Conservation (phyloP, 2,888 invertebrate species). For the Marasmarcha lunaedactyla region DNA sequence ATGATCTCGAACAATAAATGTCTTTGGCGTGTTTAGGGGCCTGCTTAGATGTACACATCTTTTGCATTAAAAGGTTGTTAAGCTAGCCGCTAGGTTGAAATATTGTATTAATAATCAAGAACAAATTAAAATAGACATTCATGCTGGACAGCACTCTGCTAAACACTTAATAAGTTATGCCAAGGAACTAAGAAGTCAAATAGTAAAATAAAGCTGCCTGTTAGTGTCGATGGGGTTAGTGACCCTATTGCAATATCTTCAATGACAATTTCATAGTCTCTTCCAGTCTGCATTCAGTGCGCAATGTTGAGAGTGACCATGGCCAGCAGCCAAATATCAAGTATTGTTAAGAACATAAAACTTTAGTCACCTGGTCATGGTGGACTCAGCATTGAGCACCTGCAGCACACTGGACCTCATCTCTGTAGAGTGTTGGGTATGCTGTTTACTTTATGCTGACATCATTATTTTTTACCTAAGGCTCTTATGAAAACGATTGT, state of each 20-base stretch:
- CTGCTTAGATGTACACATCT: too few species aligned
- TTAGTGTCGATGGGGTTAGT: conserved; percentile 10
- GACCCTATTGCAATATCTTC: conserved; percentile 11
- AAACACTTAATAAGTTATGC: conserved; percentile 13
- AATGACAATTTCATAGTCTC: conserved; percentile 10
- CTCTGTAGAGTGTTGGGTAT: conserved; percentile 9
- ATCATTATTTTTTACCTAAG: conserved; percentile 9
- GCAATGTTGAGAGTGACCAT: background rate
- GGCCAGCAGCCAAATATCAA: conserved; percentile 1
- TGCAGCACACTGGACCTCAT: conserved; percentile 10
- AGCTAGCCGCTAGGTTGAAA: background rate
- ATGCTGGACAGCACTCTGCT: conserved; percentile 8
- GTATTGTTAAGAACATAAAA: too few species aligned
- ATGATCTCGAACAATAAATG: too few species aligned
- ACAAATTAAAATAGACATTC: conserved; percentile 7
- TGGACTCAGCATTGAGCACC: conserved; percentile 13
- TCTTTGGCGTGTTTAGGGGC: too few species aligned
- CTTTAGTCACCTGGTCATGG: conserved; percentile 3
- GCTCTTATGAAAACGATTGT: conserved; percentile 2
- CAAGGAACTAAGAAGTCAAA: conserved; percentile 8
- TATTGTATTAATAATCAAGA: conserved; percentile 1
- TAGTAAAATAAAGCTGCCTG: conserved; percentile 8
- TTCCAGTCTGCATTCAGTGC: background rate
- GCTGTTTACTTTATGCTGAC: conserved; percentile 11
- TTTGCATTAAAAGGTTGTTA: too few species aligned